Evolutionary conservation across 2,113 vertebrate species (phyloP).

Genomic region (Eidolon helvum): DNA sequence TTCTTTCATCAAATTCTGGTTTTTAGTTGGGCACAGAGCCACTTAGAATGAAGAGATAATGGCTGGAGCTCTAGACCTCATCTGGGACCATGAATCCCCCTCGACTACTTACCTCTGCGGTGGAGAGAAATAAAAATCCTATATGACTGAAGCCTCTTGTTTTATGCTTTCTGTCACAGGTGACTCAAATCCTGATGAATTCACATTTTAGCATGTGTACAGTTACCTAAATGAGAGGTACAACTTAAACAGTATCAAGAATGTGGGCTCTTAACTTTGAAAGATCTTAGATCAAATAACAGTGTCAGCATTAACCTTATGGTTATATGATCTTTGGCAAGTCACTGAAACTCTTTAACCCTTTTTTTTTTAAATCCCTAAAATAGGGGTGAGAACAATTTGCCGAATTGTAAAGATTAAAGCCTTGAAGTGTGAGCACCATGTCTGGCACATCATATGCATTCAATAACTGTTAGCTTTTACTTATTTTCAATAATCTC

Average conservation of each 20-base stretch:
- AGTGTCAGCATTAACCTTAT: neutral
- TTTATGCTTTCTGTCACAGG: neutral
- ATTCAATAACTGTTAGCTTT: neutral
- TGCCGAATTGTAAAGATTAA: neutral
- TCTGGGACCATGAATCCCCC: neutral
- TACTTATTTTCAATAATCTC: neutral
- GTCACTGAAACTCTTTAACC: neutral
- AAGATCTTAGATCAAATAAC: neutral
- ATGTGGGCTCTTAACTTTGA: neutral
- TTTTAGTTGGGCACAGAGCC: neutral
- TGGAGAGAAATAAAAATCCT: neutral
- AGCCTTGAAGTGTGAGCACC: neutral
- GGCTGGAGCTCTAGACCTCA: neutral
- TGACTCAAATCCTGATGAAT: neutral
- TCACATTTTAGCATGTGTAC: neutral
- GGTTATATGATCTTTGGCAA: neutral
- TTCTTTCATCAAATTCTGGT: neutral
- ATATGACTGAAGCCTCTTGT: rapidly evolving
- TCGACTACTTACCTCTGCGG: neutral
- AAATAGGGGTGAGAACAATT: neutral
- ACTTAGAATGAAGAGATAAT: neutral
- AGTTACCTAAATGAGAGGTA: neutral
- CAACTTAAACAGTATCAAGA: neutral
- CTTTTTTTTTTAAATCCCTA: neutral
- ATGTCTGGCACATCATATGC: neutral